phyloP scores from a whole-genome alignment of 1,140 invertebrate genomes.

The Dufourea novaeangliae region DNA sequence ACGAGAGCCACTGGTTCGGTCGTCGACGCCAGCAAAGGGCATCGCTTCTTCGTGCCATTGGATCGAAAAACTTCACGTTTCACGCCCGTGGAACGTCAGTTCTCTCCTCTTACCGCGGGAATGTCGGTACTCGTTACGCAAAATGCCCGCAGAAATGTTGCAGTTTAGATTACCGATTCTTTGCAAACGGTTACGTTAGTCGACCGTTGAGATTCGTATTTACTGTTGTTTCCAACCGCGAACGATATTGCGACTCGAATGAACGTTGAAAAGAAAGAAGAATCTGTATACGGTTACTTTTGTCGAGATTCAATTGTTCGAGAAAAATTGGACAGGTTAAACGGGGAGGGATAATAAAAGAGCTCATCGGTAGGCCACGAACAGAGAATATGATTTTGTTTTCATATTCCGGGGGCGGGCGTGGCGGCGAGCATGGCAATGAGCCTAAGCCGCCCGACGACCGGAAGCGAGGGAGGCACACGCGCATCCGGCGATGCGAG shows the following conservation, averaged over 20 bases:
- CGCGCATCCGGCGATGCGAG: conserved; percentile 72
- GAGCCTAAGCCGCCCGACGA: conserved; percentile 59
- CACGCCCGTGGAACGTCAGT: background rate
- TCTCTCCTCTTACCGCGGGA: background rate
- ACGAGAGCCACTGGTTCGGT: conserved; percentile 33
- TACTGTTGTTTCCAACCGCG: too few relatives aligned
- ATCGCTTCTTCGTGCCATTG: conserved; percentile 22
- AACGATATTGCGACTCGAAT: too few relatives aligned
- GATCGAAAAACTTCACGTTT: background rate
- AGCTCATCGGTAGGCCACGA: conserved; percentile 66
- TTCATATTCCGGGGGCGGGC: conserved; percentile 72
- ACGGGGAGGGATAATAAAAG: conserved; percentile 29
- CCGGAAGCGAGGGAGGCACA: conserved; percentile 72
- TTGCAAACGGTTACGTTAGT: background rate
- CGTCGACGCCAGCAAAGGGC: conserved; percentile 29
- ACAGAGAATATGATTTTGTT: conserved; percentile 73
- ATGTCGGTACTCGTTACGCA: conserved; percentile 12
- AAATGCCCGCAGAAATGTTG: conserved; percentile 30
- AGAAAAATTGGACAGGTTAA: background rate
- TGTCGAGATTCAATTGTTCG: too few relatives aligned
- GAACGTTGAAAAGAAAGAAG: too few relatives aligned
- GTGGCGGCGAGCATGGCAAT: conserved; percentile 66
- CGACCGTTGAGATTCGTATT: too few relatives aligned
- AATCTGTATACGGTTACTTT: too few relatives aligned
- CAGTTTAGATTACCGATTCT: background rate